A percentile compares a stretch with the other conserved stretches of the same genome.
Conservation (phyloP, 2,797 vertebrate genomes). For the Hydrolagus colliei region DNA sequence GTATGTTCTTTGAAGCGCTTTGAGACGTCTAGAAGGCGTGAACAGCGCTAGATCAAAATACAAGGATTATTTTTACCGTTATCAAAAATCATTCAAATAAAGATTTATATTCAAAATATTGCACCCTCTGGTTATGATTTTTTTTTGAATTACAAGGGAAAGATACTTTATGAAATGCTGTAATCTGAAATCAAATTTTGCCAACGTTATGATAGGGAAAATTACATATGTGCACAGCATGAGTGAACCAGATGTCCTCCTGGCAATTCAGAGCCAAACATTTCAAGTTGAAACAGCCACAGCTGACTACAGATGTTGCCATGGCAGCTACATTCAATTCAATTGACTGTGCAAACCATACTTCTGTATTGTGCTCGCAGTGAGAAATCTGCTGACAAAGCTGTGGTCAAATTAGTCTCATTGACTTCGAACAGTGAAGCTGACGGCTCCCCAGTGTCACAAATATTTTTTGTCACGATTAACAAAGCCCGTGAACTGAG, state of each 20-base stretch:
- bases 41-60: no score
- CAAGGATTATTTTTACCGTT: no score
- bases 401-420: background rate
- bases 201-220: background rate
- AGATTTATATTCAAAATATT: background rate
- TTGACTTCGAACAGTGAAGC: background rate
- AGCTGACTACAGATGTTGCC: background rate
- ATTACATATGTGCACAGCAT: background rate
- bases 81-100: background rate
- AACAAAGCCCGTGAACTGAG: background rate
- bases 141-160: no score
- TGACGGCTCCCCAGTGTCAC: background rate
- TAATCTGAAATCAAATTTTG: background rate
- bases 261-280: background rate
- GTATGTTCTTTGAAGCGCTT: no score
- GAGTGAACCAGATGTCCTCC: background rate
- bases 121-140: background rate
- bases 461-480: background rate
- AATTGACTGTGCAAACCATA: background rate
- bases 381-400: background rate
- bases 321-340: background rate
- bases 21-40: no score
- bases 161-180: no score
- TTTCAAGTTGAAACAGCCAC: background rate
- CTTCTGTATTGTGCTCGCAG: background rate